These are phyloP conservation scores for Lepidostoma basale DNA, from an alignment of 1,140 invertebrate genomes.

Conservation along the genomic window DNA sequence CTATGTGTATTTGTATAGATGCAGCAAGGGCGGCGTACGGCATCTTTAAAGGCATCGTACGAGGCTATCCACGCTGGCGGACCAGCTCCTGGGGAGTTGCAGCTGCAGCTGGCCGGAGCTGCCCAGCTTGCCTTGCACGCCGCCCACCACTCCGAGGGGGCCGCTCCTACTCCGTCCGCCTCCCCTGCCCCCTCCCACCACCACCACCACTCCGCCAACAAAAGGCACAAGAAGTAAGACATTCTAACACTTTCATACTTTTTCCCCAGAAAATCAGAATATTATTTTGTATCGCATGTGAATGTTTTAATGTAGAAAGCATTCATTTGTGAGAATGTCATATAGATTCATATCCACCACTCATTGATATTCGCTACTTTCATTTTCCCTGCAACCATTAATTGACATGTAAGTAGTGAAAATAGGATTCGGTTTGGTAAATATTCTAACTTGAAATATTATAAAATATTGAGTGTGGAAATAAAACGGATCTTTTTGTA, in stretches of 20 bases:
- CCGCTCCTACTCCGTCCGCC: conserved; percentile 17
- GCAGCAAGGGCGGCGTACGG: conserved; percentile 91
- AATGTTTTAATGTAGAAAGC: too few species aligned
- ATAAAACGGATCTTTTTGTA: too few species aligned
- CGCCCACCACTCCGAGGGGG: conserved; percentile 61
- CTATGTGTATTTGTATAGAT: conserved; percentile 62
- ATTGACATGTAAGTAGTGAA: too few species aligned
- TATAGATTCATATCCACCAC: too few species aligned
- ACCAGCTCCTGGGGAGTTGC: conserved; percentile 63
- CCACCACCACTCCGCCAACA: conserved; percentile 49
- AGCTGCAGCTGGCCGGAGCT: conserved; percentile 73
- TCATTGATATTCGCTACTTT: too few species aligned
- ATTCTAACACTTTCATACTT: neutral
- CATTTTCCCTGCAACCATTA: too few species aligned
- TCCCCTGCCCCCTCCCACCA: neutral
- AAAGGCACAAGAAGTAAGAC: conserved; percentile 70
- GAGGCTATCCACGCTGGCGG: conserved; percentile 77
- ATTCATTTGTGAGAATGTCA: too few species aligned
- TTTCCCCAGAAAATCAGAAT: neutral
- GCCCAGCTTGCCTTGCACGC: conserved; percentile 81
- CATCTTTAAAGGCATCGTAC: conserved; percentile 93
- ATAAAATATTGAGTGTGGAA: too few species aligned
- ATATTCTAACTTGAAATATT: too few species aligned
- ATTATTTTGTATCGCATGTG: neutral
- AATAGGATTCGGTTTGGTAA: too few species aligned